Base-by-base conservation (phyloP, 2,797 vertebrate genomes). In the Coilia nasus region DNA sequence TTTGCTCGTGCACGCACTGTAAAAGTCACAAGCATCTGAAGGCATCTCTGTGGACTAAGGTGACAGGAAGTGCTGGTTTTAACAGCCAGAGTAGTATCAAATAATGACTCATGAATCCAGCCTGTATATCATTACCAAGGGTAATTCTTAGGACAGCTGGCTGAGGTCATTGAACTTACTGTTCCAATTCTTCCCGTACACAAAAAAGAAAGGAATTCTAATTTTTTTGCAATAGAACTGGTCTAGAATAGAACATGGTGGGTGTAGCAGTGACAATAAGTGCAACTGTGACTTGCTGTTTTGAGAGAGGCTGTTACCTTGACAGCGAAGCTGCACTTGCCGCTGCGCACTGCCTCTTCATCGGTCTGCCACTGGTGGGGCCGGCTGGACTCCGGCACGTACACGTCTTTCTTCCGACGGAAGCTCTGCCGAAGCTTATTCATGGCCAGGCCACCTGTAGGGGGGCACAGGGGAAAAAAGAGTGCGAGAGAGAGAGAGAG, bases 351-450 rank as follows among this genome's bases (percentile, higher is more conserved):
- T 0, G 97, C 97, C 94, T 99, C 98, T 94, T 99, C 98, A 62
- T 99, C 98, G 0, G 98, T 99, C 94, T 99, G 98, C 98, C 98
- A 99, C 90, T 99, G 98, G 92, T 99, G 98, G 59, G 98, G 98
- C 88, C 98, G 97, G 91, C 98, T 99, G 46, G 98, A 98, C 93
- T 99, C 98, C 0, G 98, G 98, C 87, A 99, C 97, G 83, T 99
- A 99, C 89, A 98, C 95, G 91, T 99, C 98, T 97, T 99, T 99
- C 97, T 99, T 99, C 94, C 98, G 96, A 85, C 98, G 97, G 93
- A 99, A 99, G 93, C 98, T 99, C 92, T 99, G 98, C 91, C 98
- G 97, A 95, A 99, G 95, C 95, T 99, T 99, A 94, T 99, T 99
- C 98, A 99, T 99, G 90, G 96, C 96, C 95, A 92, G 93, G 90